Evolutionary conservation across 2,797 vertebrate genomes (phyloP).

Genomic region (Saxicola maurus): DNA sequence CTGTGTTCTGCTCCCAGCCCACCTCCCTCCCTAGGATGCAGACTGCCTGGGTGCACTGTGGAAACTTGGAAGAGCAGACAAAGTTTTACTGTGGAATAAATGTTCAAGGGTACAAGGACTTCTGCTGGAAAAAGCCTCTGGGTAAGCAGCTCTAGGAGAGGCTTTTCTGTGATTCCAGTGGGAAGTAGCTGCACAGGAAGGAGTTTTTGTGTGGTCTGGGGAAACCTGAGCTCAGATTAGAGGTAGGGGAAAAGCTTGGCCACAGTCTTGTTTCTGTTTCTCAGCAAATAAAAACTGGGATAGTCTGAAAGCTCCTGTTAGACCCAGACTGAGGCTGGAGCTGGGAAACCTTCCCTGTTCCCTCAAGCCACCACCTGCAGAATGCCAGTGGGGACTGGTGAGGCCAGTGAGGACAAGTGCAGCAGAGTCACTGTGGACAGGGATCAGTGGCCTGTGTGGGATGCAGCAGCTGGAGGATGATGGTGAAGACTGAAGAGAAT

Average conservation of each 20-base stretch:
- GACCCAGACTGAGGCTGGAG: neutral
- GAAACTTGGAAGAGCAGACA: conserved; percentile 6
- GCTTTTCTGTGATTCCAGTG: neutral
- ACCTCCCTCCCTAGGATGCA: neutral
- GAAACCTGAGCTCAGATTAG: neutral
- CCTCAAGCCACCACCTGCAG: too few species aligned
- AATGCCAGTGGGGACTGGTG: neutral
- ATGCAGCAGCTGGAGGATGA: neutral
- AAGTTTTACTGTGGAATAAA: conserved; percentile 36
- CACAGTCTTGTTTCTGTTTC: neutral
- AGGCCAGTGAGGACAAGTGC: neutral
- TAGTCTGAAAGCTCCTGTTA: fast-evolving
- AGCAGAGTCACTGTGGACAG: fast-evolving
- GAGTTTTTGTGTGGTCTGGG: neutral
- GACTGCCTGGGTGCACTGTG: neutral
- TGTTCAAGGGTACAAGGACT: neutral
- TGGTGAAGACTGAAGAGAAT: neutral
- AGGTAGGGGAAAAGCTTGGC: neutral
- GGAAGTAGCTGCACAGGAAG: neutral
- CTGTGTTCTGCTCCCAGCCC: neutral
- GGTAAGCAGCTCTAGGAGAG: neutral
- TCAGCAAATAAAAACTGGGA: neutral
- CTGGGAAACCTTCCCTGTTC: neutral
- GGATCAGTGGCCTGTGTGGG: neutral
- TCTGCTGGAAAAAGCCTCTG: conserved; percentile 7